Base-by-base conservation (phyloP, 2,113 vertebrate genomes). In the Nesoenas mayeri region DNA sequence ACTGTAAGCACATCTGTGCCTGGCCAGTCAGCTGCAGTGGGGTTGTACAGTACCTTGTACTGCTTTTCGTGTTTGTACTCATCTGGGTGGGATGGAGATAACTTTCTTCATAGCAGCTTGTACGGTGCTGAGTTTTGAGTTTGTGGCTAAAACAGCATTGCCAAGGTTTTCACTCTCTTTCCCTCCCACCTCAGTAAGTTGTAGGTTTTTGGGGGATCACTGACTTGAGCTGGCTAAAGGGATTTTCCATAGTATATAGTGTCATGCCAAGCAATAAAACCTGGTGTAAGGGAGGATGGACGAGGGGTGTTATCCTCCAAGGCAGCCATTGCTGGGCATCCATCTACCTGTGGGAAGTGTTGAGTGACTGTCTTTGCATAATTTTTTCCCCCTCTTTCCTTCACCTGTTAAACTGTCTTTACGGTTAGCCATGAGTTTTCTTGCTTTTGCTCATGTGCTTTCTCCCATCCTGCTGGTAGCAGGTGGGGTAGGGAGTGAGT, bases 21-120 rank as follows among this genome's bases (percentile, higher is more conserved):
- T 69, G 65, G 31, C 47, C 13, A 14, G 34, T 16, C 34, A 54
- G 32, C n/a, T 36, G 42, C 22, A 20, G 53, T 29, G 28, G 28
- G 53, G 14, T 21, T 22, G 5, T 57, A 20, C 1, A 10, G 48
- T 74, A 28, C 34, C 36, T 79, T 16, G 34, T 31, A 14, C 42
- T 74, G 32, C n/a, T 36, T 50, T 38, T 38, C 9, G 5, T 28
- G 13, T 22, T 25, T 50, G 56, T 13, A 4, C 50, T 54, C 65
- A 8, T 51, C 75, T 88, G 70, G 1, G 53, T 73, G 28, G 15
- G 32, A 12, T 36, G 61, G 28, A 44, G 31, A 4, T 16, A 65
- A 19, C 34, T 40, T 29, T 44, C 10, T 32, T 17, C 7, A 2
- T 1, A 14, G 17, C 26, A 61, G 10, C 9, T 16, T 1, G 0